These are phyloP conservation scores for Carcharodon carcharias DNA, from an alignment of 2,797 vertebrate species.

Conservation along the genomic window DNA sequence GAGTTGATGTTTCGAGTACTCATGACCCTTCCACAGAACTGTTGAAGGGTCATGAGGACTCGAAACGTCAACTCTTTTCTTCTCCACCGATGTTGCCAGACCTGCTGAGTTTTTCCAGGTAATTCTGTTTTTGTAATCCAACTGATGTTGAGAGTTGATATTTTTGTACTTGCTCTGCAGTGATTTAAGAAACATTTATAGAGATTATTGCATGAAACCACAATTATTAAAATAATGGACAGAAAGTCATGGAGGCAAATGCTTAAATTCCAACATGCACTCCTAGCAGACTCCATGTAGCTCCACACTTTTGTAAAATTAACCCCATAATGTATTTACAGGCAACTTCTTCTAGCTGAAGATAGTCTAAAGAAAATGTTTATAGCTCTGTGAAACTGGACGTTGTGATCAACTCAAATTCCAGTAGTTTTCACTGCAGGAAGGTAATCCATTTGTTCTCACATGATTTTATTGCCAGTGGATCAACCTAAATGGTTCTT, in stretches of 20 bases:
- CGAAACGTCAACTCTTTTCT: too few species aligned
- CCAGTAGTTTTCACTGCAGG: not conserved
- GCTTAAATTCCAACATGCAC: not conserved
- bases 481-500: conserved; percentile 5
- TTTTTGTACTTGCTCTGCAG: not conserved
- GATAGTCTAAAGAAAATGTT: not conserved
- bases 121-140: too few species aligned
- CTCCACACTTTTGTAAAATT: not conserved
- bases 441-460: not conserved
- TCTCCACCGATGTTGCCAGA: too few species aligned
- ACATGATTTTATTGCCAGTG: conserved; percentile 5
- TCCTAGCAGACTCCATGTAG: conserved; percentile 42
- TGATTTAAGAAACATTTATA: not conserved
- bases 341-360: not conserved
- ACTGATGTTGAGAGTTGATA: not conserved
- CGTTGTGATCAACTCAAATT: not conserved
- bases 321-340: not conserved
- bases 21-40: too few species aligned
- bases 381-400: not conserved
- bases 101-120: too few species aligned
- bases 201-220: not conserved
- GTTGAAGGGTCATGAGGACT: too few species aligned
- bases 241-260: not conserved
- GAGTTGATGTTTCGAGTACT: too few species aligned
- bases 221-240: not conserved